Percentiles rank a stretch among this genome's conserved stretches.
phyloP scores from a whole-genome alignment of 1,140 invertebrate species.

The Branchinecta lindahli region DNA sequence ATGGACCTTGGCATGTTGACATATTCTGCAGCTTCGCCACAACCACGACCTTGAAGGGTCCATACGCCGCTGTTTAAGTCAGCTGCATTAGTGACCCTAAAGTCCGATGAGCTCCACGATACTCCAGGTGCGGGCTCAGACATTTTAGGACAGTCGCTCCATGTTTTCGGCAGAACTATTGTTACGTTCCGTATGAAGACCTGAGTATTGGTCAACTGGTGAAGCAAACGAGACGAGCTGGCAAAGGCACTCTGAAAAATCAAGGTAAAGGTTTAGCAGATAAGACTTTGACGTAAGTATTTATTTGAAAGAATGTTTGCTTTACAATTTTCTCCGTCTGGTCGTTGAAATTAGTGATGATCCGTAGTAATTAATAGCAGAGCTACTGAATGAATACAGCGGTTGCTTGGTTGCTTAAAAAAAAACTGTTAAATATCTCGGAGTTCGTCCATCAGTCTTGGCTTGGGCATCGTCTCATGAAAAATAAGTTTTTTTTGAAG shows the following conservation, averaged over 20 bases:
- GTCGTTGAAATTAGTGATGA: no score
- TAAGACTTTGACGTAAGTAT: no score
- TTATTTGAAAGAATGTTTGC: no score
- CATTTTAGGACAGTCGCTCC: neutral
- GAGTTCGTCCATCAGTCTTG: no score
- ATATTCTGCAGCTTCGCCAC: neutral
- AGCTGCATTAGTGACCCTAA: neutral
- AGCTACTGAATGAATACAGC: no score
- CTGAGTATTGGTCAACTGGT: neutral
- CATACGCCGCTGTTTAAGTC: neutral
- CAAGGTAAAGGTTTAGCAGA: neutral
- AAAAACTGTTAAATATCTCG: no score
- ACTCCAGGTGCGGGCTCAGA: neutral
- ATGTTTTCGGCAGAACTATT: neutral
- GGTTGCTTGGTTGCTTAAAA: no score
- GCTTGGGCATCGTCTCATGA: no score
- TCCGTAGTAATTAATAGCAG: no score
- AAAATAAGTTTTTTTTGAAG: no score
- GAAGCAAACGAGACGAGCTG: neutral
- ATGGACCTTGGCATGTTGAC: neutral
- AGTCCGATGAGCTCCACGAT: neutral
- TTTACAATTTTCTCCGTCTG: no score
- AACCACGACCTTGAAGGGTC: neutral
- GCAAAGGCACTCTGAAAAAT: neutral
- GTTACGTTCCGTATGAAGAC: neutral